Evolutionary conservation across 2,113 vertebrate species (phyloP), one percentile per base, ranked within the genome.

Genomic region (Antennarius striatus): DNA sequence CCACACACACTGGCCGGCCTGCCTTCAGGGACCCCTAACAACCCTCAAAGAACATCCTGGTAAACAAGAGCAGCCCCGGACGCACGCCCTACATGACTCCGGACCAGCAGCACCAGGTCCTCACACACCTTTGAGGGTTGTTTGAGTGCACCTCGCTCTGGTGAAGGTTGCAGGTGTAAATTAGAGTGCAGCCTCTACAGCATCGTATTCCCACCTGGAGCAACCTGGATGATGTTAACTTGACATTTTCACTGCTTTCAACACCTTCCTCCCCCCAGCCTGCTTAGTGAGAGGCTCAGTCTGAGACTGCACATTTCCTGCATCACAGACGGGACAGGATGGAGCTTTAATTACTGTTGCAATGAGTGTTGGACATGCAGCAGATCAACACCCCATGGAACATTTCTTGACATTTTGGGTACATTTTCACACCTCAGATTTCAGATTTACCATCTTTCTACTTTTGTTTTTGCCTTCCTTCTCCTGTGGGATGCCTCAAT

Each of bases 101-200:
- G 42, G 68, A 66, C 78, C 39, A 32, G 62, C 16, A 29, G 56
- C 67, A 2, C 22, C 0, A 48, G 22, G 71, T 15, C 14, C 65
- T 66, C 57, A 4, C 32, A 51, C 49, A 32, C 58, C 74, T 64
- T 1, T 12, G 49, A 70, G 56, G 39, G 66, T 60, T 80, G 65
- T 76, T 59, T 54, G 56, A 61, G 55, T 71, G 61, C 73, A 43
- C 39, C 64, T 75, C 63, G 5, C 55, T 66, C 40, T 36, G 68
- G 15, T 71, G 62, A 73, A 81, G 68, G 74, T 76, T 84, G 77
- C 57, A 67, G 77, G 73, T 76, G 75, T 71, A 88, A 85, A 83
- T 75, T 79, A 63, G 59, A 64, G 65, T 4, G 67, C 73, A 84
- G 72, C 66, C 66, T 77, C 55, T 46, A 56, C 69, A 64, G 59